These are phyloP conservation scores for Leptopterna dolabrata DNA, from an alignment of 2,888 invertebrate genomes.

Conservation along the genomic window DNA sequence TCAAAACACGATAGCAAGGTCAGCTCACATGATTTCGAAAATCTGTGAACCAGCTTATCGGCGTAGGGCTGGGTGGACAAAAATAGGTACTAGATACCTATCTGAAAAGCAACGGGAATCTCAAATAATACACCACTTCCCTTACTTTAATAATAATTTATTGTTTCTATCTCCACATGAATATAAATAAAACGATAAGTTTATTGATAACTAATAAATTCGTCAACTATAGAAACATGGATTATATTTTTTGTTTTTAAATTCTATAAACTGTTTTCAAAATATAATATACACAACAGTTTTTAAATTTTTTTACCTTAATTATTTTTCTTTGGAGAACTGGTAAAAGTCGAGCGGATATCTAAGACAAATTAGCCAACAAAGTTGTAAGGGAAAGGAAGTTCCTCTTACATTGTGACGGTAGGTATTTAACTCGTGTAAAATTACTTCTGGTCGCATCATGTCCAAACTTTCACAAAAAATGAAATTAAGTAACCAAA, in stretches of 20 bases:
- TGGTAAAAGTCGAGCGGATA: conserved; percentile 48
- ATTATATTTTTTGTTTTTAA: conserved; percentile 42
- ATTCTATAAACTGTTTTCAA: conserved; percentile 50
- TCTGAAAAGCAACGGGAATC: not conserved
- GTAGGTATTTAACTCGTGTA: not conserved
- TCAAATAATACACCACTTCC: not conserved
- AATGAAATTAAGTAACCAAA: not conserved
- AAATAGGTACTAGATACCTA: not conserved
- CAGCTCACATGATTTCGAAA: too few species aligned
- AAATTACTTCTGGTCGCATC: not conserved
- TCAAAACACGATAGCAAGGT: too few species aligned
- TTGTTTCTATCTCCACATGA: conserved; percentile 53
- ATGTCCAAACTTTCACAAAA: not conserved
- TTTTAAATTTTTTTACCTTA: conserved; percentile 35
- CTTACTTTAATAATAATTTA: conserved; percentile 51
- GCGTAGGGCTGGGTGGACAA: too few species aligned
- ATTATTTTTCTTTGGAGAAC: conserved; percentile 39
- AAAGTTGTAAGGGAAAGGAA: not conserved
- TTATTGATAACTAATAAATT: conserved; percentile 53
- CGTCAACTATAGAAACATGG: conserved; percentile 55
- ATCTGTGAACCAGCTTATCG: too few species aligned
- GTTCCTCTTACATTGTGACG: not conserved
- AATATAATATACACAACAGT: conserved; percentile 54
- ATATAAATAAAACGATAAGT: conserved; percentile 54
- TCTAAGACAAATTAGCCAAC: conserved; percentile 37